Base-by-base conservation (phyloP, 2,797 vertebrate species). In the Calcarius lapponicus region DNA sequence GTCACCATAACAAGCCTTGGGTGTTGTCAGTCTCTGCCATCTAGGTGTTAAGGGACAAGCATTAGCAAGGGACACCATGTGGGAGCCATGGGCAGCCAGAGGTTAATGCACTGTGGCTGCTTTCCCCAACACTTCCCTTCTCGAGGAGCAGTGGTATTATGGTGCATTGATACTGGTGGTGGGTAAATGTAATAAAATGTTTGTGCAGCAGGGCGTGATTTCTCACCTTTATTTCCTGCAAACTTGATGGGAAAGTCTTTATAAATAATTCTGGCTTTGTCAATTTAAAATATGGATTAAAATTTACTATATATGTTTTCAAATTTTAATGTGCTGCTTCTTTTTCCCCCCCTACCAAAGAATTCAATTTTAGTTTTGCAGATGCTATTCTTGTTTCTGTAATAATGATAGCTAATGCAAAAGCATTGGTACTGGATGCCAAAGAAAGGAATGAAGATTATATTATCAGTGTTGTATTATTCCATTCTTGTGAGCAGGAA, bases 201-300 rank as follows among this genome's bases (percentile, higher is more conserved):
- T 72, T 88, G 56, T 91, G 61, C 74, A 80, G 58, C 74, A 76
- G 42, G 51, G 34, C 0, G 1, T 88, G 65, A 90, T 83, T 91
- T 88, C 34, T 93, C n/a, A 42, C 13, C 24, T 86, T 88, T 79
- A 72, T 13, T 60, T 92, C 42, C 72, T 92, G 50, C 24, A 90
- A 29, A 90, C 13, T 45, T 50, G 75, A 81, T 43, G 66, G 28
- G 34, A 93, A 92, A 86, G 32, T 17, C 50, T 90, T 96, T 88
- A 94, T 93, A 94, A 90, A 86, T 75, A 86, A 83, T 69, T 88
- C 76, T 95, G 86, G 50, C 45, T 92, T 91, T 96, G 86, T 96
- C 79, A 95, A 74, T 86, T 91, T 70, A 89, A 96, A 62, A 40
- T 91, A 85, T 75, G 64, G 58, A 96, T 97, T 95, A 94, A 95